Percentiles rank a stretch among this genome's conserved stretches.
Conservation (phyloP, 2,797 vertebrate genomes). For the Nothura maculosa region DNA sequence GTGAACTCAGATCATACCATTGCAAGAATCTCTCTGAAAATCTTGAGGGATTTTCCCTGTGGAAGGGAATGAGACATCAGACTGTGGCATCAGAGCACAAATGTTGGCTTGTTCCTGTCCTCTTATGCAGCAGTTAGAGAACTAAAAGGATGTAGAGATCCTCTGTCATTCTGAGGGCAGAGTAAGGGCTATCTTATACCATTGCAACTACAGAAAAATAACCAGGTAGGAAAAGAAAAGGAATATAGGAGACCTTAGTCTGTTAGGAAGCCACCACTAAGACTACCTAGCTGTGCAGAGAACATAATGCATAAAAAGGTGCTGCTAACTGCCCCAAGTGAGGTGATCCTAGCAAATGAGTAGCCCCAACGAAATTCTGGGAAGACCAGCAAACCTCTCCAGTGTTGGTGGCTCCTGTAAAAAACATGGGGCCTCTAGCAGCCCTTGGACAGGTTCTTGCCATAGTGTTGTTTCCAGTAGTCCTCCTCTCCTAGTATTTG, state of each 20-base stretch:
- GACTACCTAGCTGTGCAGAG: background rate
- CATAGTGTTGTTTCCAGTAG: background rate
- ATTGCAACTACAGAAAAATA: background rate
- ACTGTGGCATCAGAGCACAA: too few relatives aligned
- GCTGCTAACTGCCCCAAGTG: background rate
- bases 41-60: too few relatives aligned
- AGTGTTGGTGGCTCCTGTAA: background rate
- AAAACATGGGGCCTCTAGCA: background rate
- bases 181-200: background rate
- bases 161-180: background rate
- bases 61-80: too few relatives aligned
- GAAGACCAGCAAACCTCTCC: background rate
- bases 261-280: background rate
- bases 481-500: too few relatives aligned
- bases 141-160: background rate
- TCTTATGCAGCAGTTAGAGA: too few relatives aligned
- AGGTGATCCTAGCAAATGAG: background rate
- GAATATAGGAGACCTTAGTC: background rate
- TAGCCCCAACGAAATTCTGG: background rate
- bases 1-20: accelerated
- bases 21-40: background rate
- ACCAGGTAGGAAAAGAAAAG: background rate
- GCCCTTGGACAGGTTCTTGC: background rate
- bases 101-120: too few relatives aligned
- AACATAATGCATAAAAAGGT: background rate